Conservation (phyloP, 2,797 vertebrate genomes). For the Aselliscus stoliczkanus region DNA sequence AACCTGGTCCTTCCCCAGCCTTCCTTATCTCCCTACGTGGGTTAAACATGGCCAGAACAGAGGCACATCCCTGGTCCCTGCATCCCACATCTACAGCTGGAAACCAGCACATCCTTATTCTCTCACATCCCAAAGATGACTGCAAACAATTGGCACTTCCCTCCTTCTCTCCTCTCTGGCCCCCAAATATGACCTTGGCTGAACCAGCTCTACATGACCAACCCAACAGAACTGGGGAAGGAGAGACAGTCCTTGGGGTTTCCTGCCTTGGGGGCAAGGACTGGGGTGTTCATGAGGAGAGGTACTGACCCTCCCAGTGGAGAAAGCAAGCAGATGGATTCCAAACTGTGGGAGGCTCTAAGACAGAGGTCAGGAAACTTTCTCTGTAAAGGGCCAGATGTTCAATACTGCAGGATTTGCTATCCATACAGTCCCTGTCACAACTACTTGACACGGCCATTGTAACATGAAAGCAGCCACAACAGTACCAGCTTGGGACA, state of each 20-base stretch:
- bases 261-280: background rate
- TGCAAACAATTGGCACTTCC: background rate
- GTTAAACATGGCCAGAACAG: background rate
- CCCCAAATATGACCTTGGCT: background rate
- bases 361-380: background rate
- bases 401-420: background rate
- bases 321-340: background rate
- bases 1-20: background rate
- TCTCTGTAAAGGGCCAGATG: background rate
- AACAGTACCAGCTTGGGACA: background rate
- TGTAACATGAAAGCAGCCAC: background rate
- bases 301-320: too few species aligned
- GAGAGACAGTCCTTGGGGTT: background rate
- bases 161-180: background rate
- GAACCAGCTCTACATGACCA: background rate
- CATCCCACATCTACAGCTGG: background rate
- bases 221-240: background rate
- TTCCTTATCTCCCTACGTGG: background rate
- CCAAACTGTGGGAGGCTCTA: background rate
- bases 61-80: background rate
- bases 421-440: background rate
- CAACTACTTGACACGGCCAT: background rate
- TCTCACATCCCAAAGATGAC: background rate
- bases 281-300: background rate
- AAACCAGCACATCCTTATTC: background rate